Percentiles rank a stretch among this genome's conserved stretches.
These are phyloP conservation scores for Euzophera pinguis DNA, from an alignment of 2,888 invertebrate genomes.

Conservation along the genomic window DNA sequence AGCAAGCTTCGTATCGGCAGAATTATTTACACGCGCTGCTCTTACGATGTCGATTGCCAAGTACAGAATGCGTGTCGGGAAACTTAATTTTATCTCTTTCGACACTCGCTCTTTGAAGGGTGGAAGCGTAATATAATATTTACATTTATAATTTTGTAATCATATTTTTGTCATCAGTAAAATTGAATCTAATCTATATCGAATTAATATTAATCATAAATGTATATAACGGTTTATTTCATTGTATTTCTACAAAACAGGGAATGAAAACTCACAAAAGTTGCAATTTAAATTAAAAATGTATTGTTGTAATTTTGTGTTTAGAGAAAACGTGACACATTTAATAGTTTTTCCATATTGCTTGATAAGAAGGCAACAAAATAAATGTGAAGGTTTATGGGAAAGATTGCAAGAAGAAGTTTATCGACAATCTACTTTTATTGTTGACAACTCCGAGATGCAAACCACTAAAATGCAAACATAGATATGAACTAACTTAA, in stretches of 20 bases:
- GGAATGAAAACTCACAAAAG: no score
- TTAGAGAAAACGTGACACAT: no score
- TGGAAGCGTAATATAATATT: background rate
- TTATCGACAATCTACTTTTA: background rate
- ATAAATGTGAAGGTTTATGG: no score
- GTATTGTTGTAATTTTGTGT: no score
- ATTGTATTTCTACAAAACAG: no score
- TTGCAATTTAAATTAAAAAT: no score
- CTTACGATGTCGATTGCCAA: conserved; percentile 30
- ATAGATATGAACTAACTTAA: conserved; percentile 17
- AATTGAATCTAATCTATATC: no score
- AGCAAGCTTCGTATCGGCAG: conserved; percentile 60
- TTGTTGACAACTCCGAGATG: background rate
- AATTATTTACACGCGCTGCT: conserved; percentile 70
- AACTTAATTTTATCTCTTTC: conserved; percentile 38
- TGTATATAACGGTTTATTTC: no score
- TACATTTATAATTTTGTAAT: background rate
- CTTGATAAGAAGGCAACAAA: no score
- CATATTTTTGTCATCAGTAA: background rate
- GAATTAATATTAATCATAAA: no score
- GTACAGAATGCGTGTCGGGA: conserved; percentile 32
- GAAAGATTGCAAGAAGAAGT: no score
- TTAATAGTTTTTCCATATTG: no score
- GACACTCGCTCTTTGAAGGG: conserved; percentile 21
- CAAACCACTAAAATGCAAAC: background rate